Percentiles rank a stretch among this genome's conserved stretches.
These are phyloP conservation scores for Zaprionus vittiger DNA, from an alignment of 1,140 invertebrate genomes.

Conservation along the genomic window DNA sequence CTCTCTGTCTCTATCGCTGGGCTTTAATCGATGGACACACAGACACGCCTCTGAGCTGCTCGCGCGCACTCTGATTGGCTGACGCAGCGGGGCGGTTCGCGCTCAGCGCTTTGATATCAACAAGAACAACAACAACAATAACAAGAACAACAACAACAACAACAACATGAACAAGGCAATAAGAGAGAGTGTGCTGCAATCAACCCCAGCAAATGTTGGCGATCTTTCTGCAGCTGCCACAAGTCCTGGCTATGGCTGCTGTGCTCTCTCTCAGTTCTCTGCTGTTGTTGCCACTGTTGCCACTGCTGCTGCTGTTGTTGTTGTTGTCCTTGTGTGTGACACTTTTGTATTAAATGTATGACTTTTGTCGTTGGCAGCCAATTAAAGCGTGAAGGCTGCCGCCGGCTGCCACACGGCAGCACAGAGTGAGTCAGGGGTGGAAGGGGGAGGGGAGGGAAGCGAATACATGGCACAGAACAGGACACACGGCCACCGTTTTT, in stretches of 20 bases:
- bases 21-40: slow-evolving; percentile 61
- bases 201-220: slow-evolving; percentile 30
- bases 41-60: slow-evolving; percentile 53
- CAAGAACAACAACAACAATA: slow-evolving; percentile 18
- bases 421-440: slow-evolving; percentile 5
- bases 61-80: slow-evolving; percentile 65
- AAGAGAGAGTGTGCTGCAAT: background rate
- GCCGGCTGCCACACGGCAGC: slow-evolving; percentile 47
- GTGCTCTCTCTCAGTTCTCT: background rate
- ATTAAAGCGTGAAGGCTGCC: slow-evolving; percentile 84
- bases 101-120: slow-evolving; percentile 63
- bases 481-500: slow-evolving; percentile 60
- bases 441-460: background rate
- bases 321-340: slow-evolving; percentile 53
- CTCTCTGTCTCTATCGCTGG: slow-evolving; percentile 27
- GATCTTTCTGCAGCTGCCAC: slow-evolving; percentile 59
- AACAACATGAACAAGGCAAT: background rate
- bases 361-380: slow-evolving; percentile 77
- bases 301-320: slow-evolving; percentile 7
- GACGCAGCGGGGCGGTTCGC: slow-evolving; percentile 54
- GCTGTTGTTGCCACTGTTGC: slow-evolving; percentile 6
- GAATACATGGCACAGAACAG: slow-evolving; percentile 31
- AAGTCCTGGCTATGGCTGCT: slow-evolving; percentile 57
- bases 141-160: slow-evolving; percentile 11
- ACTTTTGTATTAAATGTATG: slow-evolving; percentile 66